Evolutionary conservation across 2,888 invertebrate genomes (phyloP).

Genomic region (Ectemnius continuus): DNA sequence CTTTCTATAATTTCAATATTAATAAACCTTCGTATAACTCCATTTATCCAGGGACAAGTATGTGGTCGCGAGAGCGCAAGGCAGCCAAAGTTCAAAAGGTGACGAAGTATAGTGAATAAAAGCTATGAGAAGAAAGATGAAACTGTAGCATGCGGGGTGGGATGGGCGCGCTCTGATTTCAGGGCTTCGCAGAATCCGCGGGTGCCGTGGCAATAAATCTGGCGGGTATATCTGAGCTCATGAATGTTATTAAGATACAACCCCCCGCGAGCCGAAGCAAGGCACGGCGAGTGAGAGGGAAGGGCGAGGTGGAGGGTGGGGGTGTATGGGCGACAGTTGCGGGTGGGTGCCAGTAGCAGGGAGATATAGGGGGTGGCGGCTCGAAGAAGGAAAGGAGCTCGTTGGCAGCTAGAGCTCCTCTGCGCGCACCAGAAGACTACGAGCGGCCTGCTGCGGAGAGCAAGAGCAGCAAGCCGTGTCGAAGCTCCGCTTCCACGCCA

Average conservation of each 20-base stretch:
- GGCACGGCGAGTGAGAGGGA: conserved; percentile 42
- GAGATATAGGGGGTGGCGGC: conserved; percentile 62
- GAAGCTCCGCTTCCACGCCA: conserved; percentile 12
- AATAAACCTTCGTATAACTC: too few relatives aligned
- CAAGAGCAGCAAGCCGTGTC: too few relatives aligned
- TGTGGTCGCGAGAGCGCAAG: too few relatives aligned
- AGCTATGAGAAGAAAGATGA: conserved; percentile 44
- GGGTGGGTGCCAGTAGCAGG: conserved; percentile 35
- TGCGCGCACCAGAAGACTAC: conserved; percentile 32
- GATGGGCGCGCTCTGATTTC: conserved; percentile 49
- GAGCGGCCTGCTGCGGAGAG: conserved; percentile 12
- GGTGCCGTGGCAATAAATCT: conserved; percentile 77
- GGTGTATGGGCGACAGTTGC: conserved; percentile 53
- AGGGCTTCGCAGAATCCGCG: conserved; percentile 64
- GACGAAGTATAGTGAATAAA: conserved; percentile 37
- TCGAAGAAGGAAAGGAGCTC: conserved; percentile 55
- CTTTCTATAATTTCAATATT: too few relatives aligned
- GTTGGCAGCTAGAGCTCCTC: conserved; percentile 32
- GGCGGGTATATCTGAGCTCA: conserved; percentile 78
- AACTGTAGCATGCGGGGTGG: conserved; percentile 35
- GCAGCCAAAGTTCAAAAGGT: conserved; percentile 13
- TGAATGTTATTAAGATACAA: conserved; percentile 79
- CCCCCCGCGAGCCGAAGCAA: conserved; percentile 70
- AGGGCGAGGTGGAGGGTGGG: conserved; percentile 45
- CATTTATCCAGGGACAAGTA: too few relatives aligned